Percentiles rank a stretch among this genome's conserved stretches.
phyloP scores from a whole-genome alignment of 2,888 invertebrate species.

The Lissonota sp. region DNA sequence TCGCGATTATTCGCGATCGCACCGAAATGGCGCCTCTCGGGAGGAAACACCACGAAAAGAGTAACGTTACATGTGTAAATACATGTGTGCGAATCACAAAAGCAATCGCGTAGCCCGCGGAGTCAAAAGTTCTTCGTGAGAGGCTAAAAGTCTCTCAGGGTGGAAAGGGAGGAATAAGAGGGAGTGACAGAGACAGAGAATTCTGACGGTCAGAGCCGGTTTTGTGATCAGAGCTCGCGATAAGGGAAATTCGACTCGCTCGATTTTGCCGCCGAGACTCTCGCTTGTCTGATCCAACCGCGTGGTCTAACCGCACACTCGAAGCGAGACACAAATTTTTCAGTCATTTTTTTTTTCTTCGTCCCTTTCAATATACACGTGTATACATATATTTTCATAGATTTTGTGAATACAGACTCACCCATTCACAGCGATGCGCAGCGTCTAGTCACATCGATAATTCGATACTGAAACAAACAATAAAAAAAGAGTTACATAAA shows the following conservation, averaged over 20 bases:
- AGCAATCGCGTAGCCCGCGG: conserved; percentile 38
- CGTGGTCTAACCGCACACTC: conserved; percentile 55
- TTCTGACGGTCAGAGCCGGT: conserved; percentile 54
- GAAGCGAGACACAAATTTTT: not conserved
- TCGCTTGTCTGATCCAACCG: conserved; percentile 27
- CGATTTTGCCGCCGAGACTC: conserved; percentile 42
- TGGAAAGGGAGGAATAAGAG: conserved; percentile 8
- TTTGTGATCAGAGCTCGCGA: conserved; percentile 57
- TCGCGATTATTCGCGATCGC: conserved; percentile 49
- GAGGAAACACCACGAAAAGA: conserved; percentile 25
- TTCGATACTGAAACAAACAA: not conserved
- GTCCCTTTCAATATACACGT: not conserved
- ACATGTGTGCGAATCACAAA: conserved; percentile 27
- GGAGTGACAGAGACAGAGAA: conserved; percentile 17
- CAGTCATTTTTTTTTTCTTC: not conserved
- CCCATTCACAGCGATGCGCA: not conserved
- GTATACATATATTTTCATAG: conserved; percentile 12
- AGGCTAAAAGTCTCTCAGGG: conserved; percentile 56
- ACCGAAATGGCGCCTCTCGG: conserved; percentile 28
- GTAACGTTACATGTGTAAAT: not conserved
- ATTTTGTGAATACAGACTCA: conserved; percentile 2
- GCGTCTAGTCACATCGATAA: not conserved
- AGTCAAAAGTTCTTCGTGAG: conserved; percentile 46
- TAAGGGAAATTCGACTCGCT: conserved; percentile 63
- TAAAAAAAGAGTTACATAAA: conserved; percentile 11